phyloP scores from a whole-genome alignment of 2,113 vertebrate species.

The Gorsachius goisagi region DNA sequence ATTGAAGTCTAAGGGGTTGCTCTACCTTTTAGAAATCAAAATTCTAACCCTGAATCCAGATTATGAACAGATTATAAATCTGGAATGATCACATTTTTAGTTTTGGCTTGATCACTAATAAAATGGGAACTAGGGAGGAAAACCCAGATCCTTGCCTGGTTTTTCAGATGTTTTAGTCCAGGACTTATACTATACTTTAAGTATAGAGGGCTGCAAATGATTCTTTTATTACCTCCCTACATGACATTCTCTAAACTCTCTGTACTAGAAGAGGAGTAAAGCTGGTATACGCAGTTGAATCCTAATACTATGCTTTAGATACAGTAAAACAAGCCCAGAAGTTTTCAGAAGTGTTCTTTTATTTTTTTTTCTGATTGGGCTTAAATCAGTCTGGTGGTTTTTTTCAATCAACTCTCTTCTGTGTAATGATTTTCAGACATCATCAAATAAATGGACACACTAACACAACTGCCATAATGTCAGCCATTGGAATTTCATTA shows the following conservation, averaged over 20 bases:
- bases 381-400: neutral
- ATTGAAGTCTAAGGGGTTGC: neutral
- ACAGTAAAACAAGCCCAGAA: neutral
- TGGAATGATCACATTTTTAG: neutral
- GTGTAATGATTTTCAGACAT: neutral
- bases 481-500: constrained; percentile 20
- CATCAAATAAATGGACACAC: neutral
- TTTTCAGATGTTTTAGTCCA: neutral
- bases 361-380: too few relatives aligned
- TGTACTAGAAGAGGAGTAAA: neutral
- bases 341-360: neutral
- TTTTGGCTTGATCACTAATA: neutral
- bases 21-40: neutral
- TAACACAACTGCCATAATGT: neutral
- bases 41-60: neutral
- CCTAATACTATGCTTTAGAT: neutral
- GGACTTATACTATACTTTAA: neutral
- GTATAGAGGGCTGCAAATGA: neutral
- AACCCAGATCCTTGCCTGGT: neutral
- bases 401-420: neutral
- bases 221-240: neutral
- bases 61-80: neutral
- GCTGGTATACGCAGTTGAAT: neutral
- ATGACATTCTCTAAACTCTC: neutral
- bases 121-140: neutral